phyloP scores from a whole-genome alignment of 2,888 invertebrate species.

The Dioctria rufipes region DNA sequence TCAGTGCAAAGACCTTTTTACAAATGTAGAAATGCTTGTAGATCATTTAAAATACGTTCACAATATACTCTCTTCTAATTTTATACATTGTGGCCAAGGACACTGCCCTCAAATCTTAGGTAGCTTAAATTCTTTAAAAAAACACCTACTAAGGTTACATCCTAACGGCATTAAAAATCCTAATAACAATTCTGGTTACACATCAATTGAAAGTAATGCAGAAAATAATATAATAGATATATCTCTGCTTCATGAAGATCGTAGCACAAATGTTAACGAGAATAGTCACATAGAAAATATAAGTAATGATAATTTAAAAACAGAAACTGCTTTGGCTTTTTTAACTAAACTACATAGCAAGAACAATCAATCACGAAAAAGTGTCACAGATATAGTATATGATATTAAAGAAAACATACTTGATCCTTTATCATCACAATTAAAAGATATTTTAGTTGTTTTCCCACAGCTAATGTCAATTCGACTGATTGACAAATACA shows the following conservation, averaged over 20 bases:
- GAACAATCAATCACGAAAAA: background rate
- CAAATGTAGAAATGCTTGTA: background rate
- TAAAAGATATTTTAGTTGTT: background rate
- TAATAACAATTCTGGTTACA: too few relatives aligned
- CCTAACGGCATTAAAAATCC: background rate
- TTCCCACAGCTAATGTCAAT: too few relatives aligned
- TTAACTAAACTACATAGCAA: background rate
- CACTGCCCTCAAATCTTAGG: background rate
- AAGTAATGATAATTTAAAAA: background rate
- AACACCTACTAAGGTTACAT: background rate
- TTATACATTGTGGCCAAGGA: background rate
- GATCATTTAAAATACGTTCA: background rate
- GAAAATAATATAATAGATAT: too few relatives aligned
- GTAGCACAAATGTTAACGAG: background rate
- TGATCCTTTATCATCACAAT: background rate
- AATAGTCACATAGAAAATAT: background rate
- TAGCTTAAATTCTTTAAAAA: background rate
- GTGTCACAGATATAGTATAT: background rate
- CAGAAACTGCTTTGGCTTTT: background rate
- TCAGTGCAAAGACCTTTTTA: background rate
- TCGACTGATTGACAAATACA: too few relatives aligned
- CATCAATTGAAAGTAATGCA: too few relatives aligned
- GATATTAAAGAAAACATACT: background rate
- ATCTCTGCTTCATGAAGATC: background rate
- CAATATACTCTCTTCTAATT: too few relatives aligned